Base-by-base conservation (phyloP, 2,797 vertebrate genomes). In the Diglossa cyanea region DNA sequence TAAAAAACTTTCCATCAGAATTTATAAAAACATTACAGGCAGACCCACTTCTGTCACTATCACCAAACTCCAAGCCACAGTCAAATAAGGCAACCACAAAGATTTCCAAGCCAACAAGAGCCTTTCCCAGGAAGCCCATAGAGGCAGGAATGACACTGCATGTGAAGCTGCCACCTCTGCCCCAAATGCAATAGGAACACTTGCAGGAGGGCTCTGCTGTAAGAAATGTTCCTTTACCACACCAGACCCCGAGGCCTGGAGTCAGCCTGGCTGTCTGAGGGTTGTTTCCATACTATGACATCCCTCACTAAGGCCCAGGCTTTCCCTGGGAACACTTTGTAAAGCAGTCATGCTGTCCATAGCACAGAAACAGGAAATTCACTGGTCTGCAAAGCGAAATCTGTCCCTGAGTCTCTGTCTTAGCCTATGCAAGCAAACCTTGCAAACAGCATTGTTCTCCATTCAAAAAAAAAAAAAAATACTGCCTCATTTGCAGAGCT, bases 121-220 rank as follows among this genome's bases (percentile, higher is more conserved):
- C 4, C 23, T 45, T 70, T 75, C 15, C 25, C 11, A 23, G 61
- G 48, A 54, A 66, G 51, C 4, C 37, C 30, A 10, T 3, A 1
- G 3, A 83, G 48, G 10, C 68, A 62, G 48, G n/a, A 86, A 13
- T 15, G 33, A 13, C 7, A 5, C 62, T n/a, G n/a, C 26, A 4
- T 4, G 9, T 31, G 39, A 37, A 83, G 39, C 24, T 62, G 25
- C 4, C 47, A 33, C 25, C 33, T 62, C 3, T 28, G 28, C 11
- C 40, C 28, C 50, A 18, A 44, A 21, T 0, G 8, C 40, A 51
- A 3, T 3, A 9, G 0, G 0, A 24, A 4, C 13, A 8, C 9
- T 13, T 39, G 20, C 24, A 63, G 6, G 37, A 37, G 14, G 4
- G 24, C 44, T 45, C 55, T 70, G 47, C 39, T 77, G 14, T 17